Evolutionary conservation across 2,888 invertebrate genomes (phyloP).

Genomic region (Drosophila borealis): DNA sequence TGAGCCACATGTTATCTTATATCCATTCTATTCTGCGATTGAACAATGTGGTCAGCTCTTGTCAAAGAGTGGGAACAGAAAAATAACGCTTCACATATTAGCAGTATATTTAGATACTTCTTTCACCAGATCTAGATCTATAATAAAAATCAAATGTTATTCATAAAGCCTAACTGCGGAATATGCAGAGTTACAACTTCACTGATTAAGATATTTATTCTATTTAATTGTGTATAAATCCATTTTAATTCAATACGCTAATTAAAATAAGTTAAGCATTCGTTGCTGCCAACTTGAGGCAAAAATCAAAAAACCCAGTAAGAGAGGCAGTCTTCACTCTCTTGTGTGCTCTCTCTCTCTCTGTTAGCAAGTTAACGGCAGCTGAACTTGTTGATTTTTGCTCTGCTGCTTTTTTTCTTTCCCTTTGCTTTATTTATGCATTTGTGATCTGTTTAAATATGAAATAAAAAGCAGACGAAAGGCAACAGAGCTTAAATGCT

Average conservation of each 20-base stretch:
- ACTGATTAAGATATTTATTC: constrained; percentile 15
- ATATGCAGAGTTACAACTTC: constrained; percentile 4
- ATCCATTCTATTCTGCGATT: background rate
- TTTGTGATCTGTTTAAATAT: constrained; percentile 71
- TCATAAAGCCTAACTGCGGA: constrained; percentile 15
- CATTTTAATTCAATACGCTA: constrained; percentile 1
- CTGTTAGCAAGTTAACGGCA: constrained; percentile 56
- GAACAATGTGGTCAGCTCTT: background rate
- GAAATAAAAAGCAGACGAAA: constrained; percentile 42
- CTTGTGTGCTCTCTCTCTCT: background rate
- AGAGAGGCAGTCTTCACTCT: background rate
- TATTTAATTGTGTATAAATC: background rate
- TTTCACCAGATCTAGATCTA: background rate
- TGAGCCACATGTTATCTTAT: background rate
- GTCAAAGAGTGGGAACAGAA: constrained; percentile 1
- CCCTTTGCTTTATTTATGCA: constrained; percentile 35
- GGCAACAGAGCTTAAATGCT: constrained; percentile 20
- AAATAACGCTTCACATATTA: background rate
- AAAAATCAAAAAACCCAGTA: background rate
- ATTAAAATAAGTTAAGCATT: constrained; percentile 14
- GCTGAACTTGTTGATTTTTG: constrained; percentile 65
- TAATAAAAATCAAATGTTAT: background rate
- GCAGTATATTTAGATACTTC: constrained; percentile 6
- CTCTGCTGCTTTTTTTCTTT: constrained; percentile 15
- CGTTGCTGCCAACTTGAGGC: constrained; percentile 28